A percentile compares a stretch with the other conserved stretches of the same genome.
phyloP scores from a whole-genome alignment of 2,113 vertebrate species.

The Mola mola region DNA sequence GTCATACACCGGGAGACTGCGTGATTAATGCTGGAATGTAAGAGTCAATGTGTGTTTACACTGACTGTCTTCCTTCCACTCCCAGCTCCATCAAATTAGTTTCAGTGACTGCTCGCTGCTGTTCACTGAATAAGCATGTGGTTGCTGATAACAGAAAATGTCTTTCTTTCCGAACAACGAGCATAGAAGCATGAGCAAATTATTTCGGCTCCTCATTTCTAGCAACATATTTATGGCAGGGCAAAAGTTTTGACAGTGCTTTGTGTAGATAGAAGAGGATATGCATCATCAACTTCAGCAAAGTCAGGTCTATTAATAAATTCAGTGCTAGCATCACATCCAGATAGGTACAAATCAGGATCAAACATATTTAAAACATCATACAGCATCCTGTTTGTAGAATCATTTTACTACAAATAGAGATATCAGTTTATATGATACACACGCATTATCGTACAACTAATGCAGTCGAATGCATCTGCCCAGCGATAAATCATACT shows the following conservation, averaged over 20 bases:
- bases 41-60: conserved; percentile 41
- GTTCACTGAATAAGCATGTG: conserved; percentile 34
- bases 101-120: conserved; percentile 43
- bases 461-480: background rate
- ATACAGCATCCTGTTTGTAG: background rate
- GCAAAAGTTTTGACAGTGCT: too few relatives aligned
- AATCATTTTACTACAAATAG: too few relatives aligned
- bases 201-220: too few relatives aligned
- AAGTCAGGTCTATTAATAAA: too few relatives aligned
- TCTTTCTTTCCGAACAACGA: conserved; percentile 6
- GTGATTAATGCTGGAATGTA: conserved; percentile 45
- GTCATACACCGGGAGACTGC: background rate
- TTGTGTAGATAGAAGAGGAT: too few relatives aligned
- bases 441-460: background rate
- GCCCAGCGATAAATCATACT: background rate
- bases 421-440: background rate
- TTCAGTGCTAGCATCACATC: conserved; percentile 8
- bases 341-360: too few relatives aligned
- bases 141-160: conserved; percentile 9
- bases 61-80: conserved; percentile 16
- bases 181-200: background rate
- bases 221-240: too few relatives aligned
- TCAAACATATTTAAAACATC: conserved; percentile 4
- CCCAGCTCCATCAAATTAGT: conserved; percentile 40
- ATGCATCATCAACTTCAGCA: too few relatives aligned